Evolutionary conservation across 2,113 vertebrate species (phyloP), one percentile per base, ranked within the genome.

Genomic region (Lagopus muta): DNA sequence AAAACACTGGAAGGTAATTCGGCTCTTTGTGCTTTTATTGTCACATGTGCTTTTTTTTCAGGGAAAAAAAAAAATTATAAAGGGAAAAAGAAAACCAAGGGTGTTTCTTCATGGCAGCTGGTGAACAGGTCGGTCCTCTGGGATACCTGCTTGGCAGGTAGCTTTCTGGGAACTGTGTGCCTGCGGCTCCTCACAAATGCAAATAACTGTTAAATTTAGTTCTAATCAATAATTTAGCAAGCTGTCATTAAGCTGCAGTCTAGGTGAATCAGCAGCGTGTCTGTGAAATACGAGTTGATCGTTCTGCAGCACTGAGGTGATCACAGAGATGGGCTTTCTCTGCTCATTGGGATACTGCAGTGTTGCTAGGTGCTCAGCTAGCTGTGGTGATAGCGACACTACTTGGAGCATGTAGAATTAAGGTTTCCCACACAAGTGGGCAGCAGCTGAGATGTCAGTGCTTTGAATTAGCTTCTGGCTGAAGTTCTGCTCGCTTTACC

Each of bases 321-420:
- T 74, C 62, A 34, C 4, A 65, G 21, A 34, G 40, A 48, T 40
- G 28, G 13, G 9, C 47, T 3, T 77, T 92, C 12, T 72, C 34
- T 65, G 25, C 42, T 71, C 22, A 14, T 5, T 22, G 47, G 65
- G 38, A 50, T 25, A 25, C 24, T 21, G 34, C 8, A 1, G 1
- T 45, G 43, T 10, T 3, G 11, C 8, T 30, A 42, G 8, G 38
- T 54, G 36, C 0, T 0, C 18, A 19, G 80, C 54, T 1, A 74
- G 50, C 28, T 71, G 78, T 32, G 80, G 30, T n/a, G 66, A 25
- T 77, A 72, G 30, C 8, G 30, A 9, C 19, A 65, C 10, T 32
- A 80, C 12, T 54, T 64, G 77, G 6, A 86, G 24, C 15, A 25
- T 0, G 13, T 17, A 34, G 34, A 73, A 55, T 52, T 74, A 60